phyloP scores from a whole-genome alignment of 2,797 vertebrate genomes.

The Chrysocyon brachyurus region DNA sequence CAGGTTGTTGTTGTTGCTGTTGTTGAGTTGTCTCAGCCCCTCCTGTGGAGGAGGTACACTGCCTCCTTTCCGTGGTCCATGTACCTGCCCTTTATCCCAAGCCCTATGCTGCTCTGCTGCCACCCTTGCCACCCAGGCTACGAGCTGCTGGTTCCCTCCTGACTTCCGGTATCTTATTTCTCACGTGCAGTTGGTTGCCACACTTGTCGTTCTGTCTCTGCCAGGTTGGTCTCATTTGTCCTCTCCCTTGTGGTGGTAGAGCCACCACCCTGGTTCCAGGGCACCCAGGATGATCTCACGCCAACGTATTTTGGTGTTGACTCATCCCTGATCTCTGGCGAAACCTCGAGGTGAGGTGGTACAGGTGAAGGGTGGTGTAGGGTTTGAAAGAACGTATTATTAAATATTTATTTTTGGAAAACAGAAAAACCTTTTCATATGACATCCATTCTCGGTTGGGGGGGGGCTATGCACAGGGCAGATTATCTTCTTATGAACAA shows the following conservation, averaged over 20 bases:
- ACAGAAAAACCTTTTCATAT: neutral
- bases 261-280: neutral
- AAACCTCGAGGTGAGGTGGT: neutral
- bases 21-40: neutral
- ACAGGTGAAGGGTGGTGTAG: neutral
- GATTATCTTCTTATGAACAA: neutral
- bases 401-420: constrained; percentile 37
- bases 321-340: constrained; percentile 12
- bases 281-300: neutral
- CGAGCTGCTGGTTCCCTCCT: neutral
- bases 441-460: neutral
- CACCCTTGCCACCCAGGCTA: neutral
- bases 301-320: neutral
- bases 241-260: neutral
- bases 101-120: no score
- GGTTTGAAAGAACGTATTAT: neutral
- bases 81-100: neutral
- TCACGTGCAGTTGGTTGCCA: neutral
- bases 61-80: neutral
- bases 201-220: neutral
- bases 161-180: neutral
- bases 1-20: neutral
- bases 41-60: neutral
- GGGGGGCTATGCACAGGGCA: neutral
- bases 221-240: neutral